Evolutionary conservation across 2,797 vertebrate species (phyloP), one percentile per base, ranked within the genome.

Genomic region (Babyrousa celebensis): DNA sequence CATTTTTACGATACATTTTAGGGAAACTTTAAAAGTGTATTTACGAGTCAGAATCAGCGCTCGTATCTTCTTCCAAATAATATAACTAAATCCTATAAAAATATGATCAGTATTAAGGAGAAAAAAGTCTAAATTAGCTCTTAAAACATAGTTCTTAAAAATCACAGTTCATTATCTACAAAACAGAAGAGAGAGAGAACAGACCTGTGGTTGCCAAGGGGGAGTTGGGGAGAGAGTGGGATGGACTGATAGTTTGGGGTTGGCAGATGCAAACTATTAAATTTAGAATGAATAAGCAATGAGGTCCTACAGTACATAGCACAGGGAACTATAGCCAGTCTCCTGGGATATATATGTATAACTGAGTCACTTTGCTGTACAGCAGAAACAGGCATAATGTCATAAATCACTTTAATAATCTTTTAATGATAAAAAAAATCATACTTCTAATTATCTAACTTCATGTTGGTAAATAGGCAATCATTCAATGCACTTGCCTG

Each of bases 121-220:
- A 96, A 90, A 83, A 74, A 80, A n/a, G 5, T 85, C 12, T 92
- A 27, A 67, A 68, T 91, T 21, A 48, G 70, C 78, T 72, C 60
- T 80, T 80, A 89, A 90, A 96, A 80, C 20, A 63, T 6, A 88
- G 21, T 83, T 65, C 77, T 82, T 88, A 88, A 94, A 86, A 94
- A 58, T 87, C 84, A 87, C 25, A 65, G 82, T 83, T 94, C 43
- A 48, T 48, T 48, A 10, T 48, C 9, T 48, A 48, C 43, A 48
- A 48, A 48, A 48, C 43, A 48, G 43, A 48, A 48, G 43, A 48
- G 43, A 48, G 6, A 48, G 43, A 48, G 43, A 48, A 48, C 43
- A 48, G 43, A 48, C 43, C 43, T 48, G 43, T 48, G 43, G 43
- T 48, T 48, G 9, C 43, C 43, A 48, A 48, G 43, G 43, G 43